Conservation (phyloP, 2,113 vertebrate species). For the Peromyscus californicus region DNA sequence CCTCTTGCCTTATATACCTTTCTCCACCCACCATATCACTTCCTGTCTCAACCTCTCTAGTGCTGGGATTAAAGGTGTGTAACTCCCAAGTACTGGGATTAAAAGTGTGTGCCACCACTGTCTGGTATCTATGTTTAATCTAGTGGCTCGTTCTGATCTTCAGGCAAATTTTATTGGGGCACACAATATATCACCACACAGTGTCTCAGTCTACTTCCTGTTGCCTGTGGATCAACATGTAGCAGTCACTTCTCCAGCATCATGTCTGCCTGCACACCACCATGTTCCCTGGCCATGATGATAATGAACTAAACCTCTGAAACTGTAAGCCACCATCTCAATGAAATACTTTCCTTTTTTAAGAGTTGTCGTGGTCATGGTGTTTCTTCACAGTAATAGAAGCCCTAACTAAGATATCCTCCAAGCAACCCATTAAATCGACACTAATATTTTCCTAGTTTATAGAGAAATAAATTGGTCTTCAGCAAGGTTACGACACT, state of each 20-base stretch:
- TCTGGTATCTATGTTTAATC: too few relatives aligned
- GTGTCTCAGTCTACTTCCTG: neutral
- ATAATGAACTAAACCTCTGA: neutral
- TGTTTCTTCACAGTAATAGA: neutral
- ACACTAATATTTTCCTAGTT: neutral
- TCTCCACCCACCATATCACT: too few relatives aligned
- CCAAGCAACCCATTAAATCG: neutral
- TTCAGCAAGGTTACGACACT: neutral
- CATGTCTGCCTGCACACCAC: neutral
- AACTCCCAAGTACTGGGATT: too few relatives aligned
- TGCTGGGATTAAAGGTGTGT: too few relatives aligned
- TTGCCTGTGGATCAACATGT: neutral
- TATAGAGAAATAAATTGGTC: slow-evolving; percentile 43
- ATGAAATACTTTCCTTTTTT: neutral
- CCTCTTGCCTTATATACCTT: too few relatives aligned
- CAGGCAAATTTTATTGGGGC: too few relatives aligned
- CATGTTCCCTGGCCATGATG: neutral
- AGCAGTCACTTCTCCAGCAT: neutral
- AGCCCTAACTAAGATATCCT: neutral
- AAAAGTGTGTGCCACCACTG: too few relatives aligned
- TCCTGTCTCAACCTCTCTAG: too few relatives aligned
- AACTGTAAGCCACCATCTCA: neutral
- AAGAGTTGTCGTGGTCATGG: neutral
- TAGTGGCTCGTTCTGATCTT: too few relatives aligned
- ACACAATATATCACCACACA: too few relatives aligned